Base-by-base conservation (phyloP, 2,888 invertebrate genomes). In the Ceraclea dissimilis region DNA sequence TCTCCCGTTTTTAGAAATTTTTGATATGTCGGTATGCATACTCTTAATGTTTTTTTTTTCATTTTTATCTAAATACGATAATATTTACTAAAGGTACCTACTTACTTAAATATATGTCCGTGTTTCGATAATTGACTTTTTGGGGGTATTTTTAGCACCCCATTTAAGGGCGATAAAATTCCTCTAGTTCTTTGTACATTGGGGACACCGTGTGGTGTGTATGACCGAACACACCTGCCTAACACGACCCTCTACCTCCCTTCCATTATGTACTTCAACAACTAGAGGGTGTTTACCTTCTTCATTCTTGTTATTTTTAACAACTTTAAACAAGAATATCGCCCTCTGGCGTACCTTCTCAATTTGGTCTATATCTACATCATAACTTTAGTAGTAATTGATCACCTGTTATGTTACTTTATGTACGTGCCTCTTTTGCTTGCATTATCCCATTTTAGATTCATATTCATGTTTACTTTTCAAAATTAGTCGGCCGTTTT, bases 101-200 rank as follows among this genome's bases (percentile, higher is more conserved):
- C n/a, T n/a, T n/a, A n/a, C n/a, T n/a, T 39, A 4, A 39, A 39
- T 39, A 13, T 13, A 39, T 39, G 39, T 13, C 39, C 39, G 13
- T 39, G 39, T 39, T 39, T 47, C 13, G 5, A 46, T 49, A 20
- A 26, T 26, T 26, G 49, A 49, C 49, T 49, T 49, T 49, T 49
- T 26, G 49, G 39, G 53, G 54, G 49, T 49, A 43, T 54, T 54
- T 54, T 34, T 49, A 21, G 43, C 54, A 50, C 54, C 54, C 54
- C 49, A 44, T 54, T n/a, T 54, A 43, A 39, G 43, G 43, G 54
- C n/a, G 49, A 54, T 54, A 54, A 54, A 54, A 54, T 54, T 54
- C 49, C 50, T 54, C 54, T 49, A 39, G 33, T 34, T 54, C 49
- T 54, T 48, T 39, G 39, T 39, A 49, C 17, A 50, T 33, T 33